Base-by-base conservation (phyloP, 2,888 invertebrate genomes). In the Cyclophora albipunctata region DNA sequence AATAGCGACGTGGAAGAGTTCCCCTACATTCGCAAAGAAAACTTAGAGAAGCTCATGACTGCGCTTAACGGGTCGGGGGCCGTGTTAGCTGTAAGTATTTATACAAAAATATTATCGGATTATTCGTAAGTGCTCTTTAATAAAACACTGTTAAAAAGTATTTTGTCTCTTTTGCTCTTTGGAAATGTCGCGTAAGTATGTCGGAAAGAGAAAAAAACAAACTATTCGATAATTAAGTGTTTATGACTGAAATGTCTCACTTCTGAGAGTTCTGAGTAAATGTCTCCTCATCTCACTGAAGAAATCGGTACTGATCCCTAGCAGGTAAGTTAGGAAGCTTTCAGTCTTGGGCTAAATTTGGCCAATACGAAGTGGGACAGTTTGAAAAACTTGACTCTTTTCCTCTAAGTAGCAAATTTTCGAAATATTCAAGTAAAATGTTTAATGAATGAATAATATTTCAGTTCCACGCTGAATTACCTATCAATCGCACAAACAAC, bases 1-100 rank as follows among this genome's bases (percentile, higher is more conserved):
- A 90, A 92, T 44, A 91, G 92, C 51, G 92, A 93, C 3, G 87
- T 92, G 1, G 89, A 91, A 0, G 93, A 93, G 69, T 94, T 94
- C 67, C 90, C 91, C 0, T 83, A 91, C 55, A 90, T 93, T 1
- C 76, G n/a, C 76, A 81, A 50, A 63, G 79, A 0, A 90, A 93
- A 52, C 80, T 93, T 45, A 82, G 89, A 46, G 71, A 75, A 45
- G 91, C 20, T 92, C 1, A 79, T 94, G 35, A 59, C 73, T 2
- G 84, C 87, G 52, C 77, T 94, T 1, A 86, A 91, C 55, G 90
- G 90, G 40, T 89, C 90, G 3, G 86, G 90, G 48, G 84, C 90
- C 40, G 87, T 93, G 45, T 76, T 94, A 51, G 92, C 93, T 59
- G 94, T 94, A 79, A 87, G 79, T 76, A 53, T 67, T 20, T 20